Percentiles rank a stretch among this genome's conserved stretches.
phyloP scores from a whole-genome alignment of 1,140 invertebrate species.

The Drosophila sechellia region DNA sequence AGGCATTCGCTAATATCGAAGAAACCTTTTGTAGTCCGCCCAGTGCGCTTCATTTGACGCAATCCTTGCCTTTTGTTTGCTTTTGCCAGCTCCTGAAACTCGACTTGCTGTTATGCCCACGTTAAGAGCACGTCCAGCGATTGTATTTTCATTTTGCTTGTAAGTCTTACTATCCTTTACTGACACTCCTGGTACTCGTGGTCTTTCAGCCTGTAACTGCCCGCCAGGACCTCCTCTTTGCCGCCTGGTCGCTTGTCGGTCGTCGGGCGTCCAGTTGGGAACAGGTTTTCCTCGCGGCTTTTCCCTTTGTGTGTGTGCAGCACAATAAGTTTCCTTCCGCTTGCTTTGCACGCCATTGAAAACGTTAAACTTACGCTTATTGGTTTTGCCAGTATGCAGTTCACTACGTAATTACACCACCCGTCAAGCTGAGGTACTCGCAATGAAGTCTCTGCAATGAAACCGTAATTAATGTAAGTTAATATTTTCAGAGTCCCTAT shows the following conservation, averaged over 20 bases:
- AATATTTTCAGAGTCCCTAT: background rate
- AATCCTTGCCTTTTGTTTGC: slow-evolving; percentile 69
- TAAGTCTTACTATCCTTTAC: slow-evolving; percentile 59
- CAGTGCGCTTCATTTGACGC: slow-evolving; percentile 67
- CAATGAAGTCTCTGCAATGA: background rate
- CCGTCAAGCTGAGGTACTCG: slow-evolving; percentile 11
- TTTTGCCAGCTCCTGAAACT: background rate
- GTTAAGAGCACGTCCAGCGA: slow-evolving; percentile 43
- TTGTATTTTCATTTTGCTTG: slow-evolving; percentile 63
- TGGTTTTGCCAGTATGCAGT: slow-evolving; percentile 52
- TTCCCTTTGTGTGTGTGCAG: slow-evolving; percentile 21
- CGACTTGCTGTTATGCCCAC: slow-evolving; percentile 36
- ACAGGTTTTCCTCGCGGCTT: slow-evolving; percentile 35
- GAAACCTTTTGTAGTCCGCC: slow-evolving; percentile 46
- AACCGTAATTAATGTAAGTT: background rate
- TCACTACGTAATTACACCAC: slow-evolving; percentile 53
- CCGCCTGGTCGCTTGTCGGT: background rate
- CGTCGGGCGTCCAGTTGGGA: slow-evolving; percentile 6
- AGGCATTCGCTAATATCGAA: slow-evolving; percentile 48
- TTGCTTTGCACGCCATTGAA: slow-evolving; percentile 41
- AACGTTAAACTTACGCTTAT: slow-evolving; percentile 62
- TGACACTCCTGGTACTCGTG: slow-evolving; percentile 7
- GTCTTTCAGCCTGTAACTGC: slow-evolving; percentile 1
- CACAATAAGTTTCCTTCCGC: slow-evolving; percentile 41
- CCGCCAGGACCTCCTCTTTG: slow-evolving; percentile 12